phyloP scores from a whole-genome alignment of 2,888 invertebrate species.

The Asteroscopus sphinx region DNA sequence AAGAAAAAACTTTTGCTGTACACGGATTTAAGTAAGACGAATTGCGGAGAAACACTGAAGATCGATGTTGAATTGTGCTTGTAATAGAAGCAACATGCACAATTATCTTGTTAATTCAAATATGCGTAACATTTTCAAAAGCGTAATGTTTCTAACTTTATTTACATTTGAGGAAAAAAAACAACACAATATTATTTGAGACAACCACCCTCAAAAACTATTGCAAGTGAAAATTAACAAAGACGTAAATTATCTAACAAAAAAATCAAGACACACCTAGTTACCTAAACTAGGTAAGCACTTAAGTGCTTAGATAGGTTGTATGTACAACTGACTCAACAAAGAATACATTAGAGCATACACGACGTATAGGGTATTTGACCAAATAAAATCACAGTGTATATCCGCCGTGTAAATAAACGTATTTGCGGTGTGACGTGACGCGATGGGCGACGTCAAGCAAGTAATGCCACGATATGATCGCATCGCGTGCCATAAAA shows the following conservation, averaged over 20 bases:
- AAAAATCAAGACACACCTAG: too few species aligned
- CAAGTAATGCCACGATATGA: constrained; percentile 68
- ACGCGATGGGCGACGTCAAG: constrained; percentile 53
- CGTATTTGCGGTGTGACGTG: constrained; percentile 57
- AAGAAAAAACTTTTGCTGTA: constrained; percentile 25
- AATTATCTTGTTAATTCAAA: constrained; percentile 38
- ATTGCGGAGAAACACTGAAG: constrained; percentile 39
- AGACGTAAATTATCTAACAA: too few species aligned
- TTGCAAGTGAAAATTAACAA: too few species aligned
- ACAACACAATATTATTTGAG: background rate
- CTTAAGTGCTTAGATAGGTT: too few species aligned
- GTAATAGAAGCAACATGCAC: constrained; percentile 18
- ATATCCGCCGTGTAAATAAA: constrained; percentile 37
- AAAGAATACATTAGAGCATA: background rate
- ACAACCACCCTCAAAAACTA: too few species aligned
- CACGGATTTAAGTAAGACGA: constrained; percentile 41
- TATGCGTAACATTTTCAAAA: constrained; percentile 12
- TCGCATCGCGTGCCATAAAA: constrained; percentile 72
- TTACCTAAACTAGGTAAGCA: background rate
- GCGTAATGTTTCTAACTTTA: background rate
- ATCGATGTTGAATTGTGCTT: constrained; percentile 12
- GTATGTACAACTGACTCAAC: background rate
- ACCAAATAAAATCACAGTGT: constrained; percentile 32
- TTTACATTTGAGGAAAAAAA: too few species aligned
- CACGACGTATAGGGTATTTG: background rate